Conservation (phyloP, 2,797 vertebrate genomes). For the Enoplosus armatus region DNA sequence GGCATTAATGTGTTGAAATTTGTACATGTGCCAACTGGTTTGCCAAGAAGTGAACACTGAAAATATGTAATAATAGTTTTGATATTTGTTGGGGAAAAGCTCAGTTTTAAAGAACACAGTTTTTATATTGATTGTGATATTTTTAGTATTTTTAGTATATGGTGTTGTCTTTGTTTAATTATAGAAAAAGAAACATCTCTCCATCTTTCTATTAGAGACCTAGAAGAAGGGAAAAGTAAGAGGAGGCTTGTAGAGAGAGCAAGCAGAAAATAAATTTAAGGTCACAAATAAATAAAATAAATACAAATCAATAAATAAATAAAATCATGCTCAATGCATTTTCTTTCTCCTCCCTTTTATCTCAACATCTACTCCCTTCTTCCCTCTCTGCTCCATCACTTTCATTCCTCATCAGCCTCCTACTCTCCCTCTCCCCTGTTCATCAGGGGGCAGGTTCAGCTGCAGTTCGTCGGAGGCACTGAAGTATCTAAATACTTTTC, state of each 20-base stretch:
- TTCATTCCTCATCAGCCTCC: conserved; percentile 3
- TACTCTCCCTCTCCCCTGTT: neutral
- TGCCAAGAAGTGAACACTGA: neutral
- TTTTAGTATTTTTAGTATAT: neutral
- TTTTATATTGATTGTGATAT: neutral
- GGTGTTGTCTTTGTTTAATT: neutral
- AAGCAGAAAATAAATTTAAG: conserved; percentile 1
- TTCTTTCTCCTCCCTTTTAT: neutral
- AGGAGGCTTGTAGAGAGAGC: neutral
- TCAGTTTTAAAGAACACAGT: neutral
- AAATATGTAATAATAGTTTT: neutral
- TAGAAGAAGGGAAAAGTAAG: neutral
- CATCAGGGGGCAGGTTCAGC: conserved; percentile 45
- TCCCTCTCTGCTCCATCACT: conserved; percentile 7
- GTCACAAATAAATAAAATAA: conserved; percentile 29
- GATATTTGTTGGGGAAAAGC: neutral
- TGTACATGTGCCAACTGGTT: neutral
- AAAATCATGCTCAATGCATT: neutral
- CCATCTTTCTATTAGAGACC: neutral
- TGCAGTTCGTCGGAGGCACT: conserved; percentile 33
- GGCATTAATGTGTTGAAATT: neutral
- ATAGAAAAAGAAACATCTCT: neutral
- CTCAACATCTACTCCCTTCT: neutral
- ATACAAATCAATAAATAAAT: conserved; percentile 27
- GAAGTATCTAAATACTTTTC: conserved; percentile 44